These are phyloP conservation scores for Diploptera punctata DNA, from an alignment of 2,888 invertebrate genomes.

Conservation along the genomic window DNA sequence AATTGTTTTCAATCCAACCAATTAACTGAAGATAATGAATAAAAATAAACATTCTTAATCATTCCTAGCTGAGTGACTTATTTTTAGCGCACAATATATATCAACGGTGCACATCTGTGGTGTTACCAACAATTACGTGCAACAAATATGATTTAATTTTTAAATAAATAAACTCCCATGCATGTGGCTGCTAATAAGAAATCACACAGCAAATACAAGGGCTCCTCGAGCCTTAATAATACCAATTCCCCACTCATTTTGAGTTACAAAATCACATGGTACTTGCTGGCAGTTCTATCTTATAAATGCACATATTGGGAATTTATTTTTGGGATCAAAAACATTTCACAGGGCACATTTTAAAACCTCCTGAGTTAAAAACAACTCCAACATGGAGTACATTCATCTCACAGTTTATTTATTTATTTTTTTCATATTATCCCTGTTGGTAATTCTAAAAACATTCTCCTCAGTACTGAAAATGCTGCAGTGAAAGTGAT, in stretches of 20 bases:
- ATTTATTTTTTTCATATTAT: too few relatives aligned
- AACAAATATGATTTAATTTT: slow-evolving; percentile 13
- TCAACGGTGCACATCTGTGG: slow-evolving; percentile 1
- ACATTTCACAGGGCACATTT: slow-evolving; percentile 22
- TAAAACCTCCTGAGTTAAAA: slow-evolving; percentile 21
- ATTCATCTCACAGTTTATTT: slow-evolving; percentile 9
- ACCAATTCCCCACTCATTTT: neutral
- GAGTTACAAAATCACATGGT: neutral
- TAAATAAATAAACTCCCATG: slow-evolving; percentile 23
- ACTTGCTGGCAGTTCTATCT: slow-evolving; percentile 10
- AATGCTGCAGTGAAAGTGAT: slow-evolving; percentile 26
- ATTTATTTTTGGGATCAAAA: slow-evolving; percentile 19
- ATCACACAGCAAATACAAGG: slow-evolving; percentile 21
- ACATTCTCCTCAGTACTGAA: slow-evolving; percentile 22
- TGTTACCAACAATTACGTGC: neutral
- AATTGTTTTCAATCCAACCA: neutral
- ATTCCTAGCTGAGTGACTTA: neutral
- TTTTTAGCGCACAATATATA: neutral
- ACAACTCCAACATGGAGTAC: neutral
- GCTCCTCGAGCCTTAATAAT: slow-evolving; percentile 9
- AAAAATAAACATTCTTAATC: neutral
- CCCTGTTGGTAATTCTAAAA: slow-evolving; percentile 12
- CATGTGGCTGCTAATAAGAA: slow-evolving; percentile 3
- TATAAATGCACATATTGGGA: slow-evolving; percentile 29
- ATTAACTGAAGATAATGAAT: neutral